Conservation (phyloP, 2,797 vertebrate genomes). For the Takifugu ocellatus region DNA sequence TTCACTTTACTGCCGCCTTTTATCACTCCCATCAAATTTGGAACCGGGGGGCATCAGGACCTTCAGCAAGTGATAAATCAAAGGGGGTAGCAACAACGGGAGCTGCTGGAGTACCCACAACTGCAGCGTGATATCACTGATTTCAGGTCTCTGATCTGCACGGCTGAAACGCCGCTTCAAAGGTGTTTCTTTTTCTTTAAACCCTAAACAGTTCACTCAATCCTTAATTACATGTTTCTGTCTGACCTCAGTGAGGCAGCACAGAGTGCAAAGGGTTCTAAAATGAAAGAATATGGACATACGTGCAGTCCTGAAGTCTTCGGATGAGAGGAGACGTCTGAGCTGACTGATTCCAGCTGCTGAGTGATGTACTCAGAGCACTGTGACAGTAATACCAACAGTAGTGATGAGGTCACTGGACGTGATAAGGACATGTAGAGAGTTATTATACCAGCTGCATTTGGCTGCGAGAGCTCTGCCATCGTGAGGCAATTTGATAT, state of each 20-base stretch:
- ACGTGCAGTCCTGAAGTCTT: too few relatives aligned
- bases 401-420: too few relatives aligned
- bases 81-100: constrained; percentile 14
- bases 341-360: not conserved
- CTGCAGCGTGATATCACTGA: not conserved
- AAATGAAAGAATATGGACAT: not conserved
- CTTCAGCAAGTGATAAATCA: constrained; percentile 59
- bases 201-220: too few relatives aligned
- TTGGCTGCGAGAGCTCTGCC: too few relatives aligned
- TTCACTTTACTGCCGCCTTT: constrained; percentile 66
- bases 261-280: too few relatives aligned
- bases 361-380: not conserved
- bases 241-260: not conserved
- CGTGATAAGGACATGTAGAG: too few relatives aligned
- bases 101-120: constrained; percentile 1
- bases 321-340: not conserved
- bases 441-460: too few relatives aligned
- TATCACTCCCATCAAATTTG: constrained; percentile 66
- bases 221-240: too few relatives aligned
- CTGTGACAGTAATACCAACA: too few relatives aligned
- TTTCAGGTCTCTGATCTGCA: not conserved
- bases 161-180: too few relatives aligned
- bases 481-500: too few relatives aligned
- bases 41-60: constrained; percentile 53
- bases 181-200: too few relatives aligned